Conservation (phyloP, 1,140 invertebrate species). For the Probaryconus sp. region DNA sequence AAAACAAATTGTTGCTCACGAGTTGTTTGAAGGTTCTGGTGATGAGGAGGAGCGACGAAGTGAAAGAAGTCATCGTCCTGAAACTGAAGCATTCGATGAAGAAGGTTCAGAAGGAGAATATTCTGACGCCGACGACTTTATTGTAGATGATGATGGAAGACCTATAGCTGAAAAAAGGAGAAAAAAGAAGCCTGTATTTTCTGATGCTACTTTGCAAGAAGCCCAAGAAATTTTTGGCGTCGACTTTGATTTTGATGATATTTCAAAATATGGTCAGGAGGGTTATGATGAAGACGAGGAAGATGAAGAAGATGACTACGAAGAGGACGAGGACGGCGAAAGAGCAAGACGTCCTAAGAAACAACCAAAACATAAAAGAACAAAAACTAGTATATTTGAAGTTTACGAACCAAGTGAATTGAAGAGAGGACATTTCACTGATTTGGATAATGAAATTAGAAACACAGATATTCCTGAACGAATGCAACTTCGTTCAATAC, state of each 20-base stretch:
- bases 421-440: constrained; percentile 96
- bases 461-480: constrained; percentile 94
- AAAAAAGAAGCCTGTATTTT: constrained; percentile 92
- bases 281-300: constrained; percentile 91
- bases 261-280: constrained; percentile 92
- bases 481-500: constrained; percentile 94
- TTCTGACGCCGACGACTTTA: constrained; percentile 96
- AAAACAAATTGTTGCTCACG: constrained; percentile 91
- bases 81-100: constrained; percentile 85
- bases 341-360: constrained; percentile 82
- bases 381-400: constrained; percentile 94
- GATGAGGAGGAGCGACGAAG: constrained; percentile 90
- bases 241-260: constrained; percentile 98
- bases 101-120: constrained; percentile 88
- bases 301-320: constrained; percentile 87
- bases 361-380: constrained; percentile 85
- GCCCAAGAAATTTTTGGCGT: constrained; percentile 99
- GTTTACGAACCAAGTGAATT: constrained; percentile 96
- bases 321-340: constrained; percentile 83
- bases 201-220: constrained; percentile 92
- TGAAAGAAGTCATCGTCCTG: constrained; percentile 82
- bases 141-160: constrained; percentile 96
- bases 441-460: constrained; percentile 94
- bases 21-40: constrained; percentile 90
- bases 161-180: constrained; percentile 93